Evolutionary conservation across 2,888 invertebrate genomes (phyloP).

Genomic region (Xylota segnis): DNA sequence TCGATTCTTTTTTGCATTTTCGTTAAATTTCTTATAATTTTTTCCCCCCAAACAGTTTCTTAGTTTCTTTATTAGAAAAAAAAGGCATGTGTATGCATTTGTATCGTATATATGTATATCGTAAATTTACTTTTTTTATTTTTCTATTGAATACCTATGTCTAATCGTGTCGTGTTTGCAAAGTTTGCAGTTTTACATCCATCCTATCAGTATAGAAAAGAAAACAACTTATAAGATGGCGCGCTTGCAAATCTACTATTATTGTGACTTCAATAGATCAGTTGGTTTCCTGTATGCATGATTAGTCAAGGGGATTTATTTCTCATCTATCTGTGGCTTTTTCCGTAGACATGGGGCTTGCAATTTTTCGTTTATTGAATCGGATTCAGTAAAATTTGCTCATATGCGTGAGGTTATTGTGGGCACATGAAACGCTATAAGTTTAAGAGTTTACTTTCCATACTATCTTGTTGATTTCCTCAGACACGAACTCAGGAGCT

Average conservation of each 20-base stretch:
- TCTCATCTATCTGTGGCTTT: not conserved
- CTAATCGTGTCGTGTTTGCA: conserved; percentile 33
- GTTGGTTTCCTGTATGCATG: conserved; percentile 5
- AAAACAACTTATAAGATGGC: conserved; percentile 42
- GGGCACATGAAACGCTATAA: too few relatives aligned
- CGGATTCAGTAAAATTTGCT: too few relatives aligned
- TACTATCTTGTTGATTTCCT: too few relatives aligned
- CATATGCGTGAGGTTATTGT: too few relatives aligned
- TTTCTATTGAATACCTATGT: conserved; percentile 23
- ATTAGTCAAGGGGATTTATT: not conserved
- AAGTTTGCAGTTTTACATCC: conserved; percentile 23
- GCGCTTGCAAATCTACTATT: conserved; percentile 65
- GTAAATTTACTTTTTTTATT: conserved; percentile 26
- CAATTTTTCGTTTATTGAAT: not conserved
- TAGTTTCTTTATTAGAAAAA: conserved; percentile 64
- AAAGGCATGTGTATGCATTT: conserved; percentile 73
- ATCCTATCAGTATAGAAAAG: not conserved
- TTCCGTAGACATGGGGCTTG: not conserved
- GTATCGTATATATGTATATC: conserved; percentile 57
- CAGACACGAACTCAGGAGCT: too few relatives aligned
- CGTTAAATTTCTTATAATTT: conserved; percentile 43
- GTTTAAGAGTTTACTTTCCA: too few relatives aligned
- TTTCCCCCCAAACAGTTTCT: conserved; percentile 47
- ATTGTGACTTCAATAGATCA: not conserved
- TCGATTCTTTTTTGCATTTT: conserved; percentile 69